phyloP scores from a whole-genome alignment of 2,888 invertebrate species.

The Heliconius ethilla region DNA sequence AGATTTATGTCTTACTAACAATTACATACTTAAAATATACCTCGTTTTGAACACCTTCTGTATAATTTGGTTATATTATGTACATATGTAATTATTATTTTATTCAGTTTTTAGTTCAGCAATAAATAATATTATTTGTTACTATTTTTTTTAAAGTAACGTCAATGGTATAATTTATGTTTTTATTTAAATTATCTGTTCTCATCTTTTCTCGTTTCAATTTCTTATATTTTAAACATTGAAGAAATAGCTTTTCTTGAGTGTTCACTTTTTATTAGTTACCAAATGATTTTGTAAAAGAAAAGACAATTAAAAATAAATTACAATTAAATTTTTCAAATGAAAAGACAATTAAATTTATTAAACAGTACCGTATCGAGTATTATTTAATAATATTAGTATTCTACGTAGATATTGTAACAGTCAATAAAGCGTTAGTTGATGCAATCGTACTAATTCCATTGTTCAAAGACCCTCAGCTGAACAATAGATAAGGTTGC shows the following conservation, averaged over 20 bases:
- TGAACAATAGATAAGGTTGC: conserved; percentile 55
- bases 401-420: conserved; percentile 12
- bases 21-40: conserved; percentile 14
- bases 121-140: background rate
- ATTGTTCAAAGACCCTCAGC: conserved; percentile 50
- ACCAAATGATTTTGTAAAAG: background rate
- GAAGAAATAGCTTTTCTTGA: background rate
- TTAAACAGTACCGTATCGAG: background rate
- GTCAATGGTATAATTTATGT: too few species aligned
- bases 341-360: background rate
- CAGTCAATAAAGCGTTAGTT: conserved; percentile 22
- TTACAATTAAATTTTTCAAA: too few species aligned
- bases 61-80: conserved; percentile 11
- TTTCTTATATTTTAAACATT: background rate
- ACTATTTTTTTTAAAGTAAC: background rate
- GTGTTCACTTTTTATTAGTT: background rate
- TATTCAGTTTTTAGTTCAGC: background rate
- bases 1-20: conserved; percentile 16
- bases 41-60: conserved; percentile 6
- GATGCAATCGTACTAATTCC: conserved; percentile 45
- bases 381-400: conserved; percentile 10
- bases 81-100: conserved; percentile 7
- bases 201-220: background rate
- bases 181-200: background rate
- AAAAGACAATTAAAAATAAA: background rate